Conservation (phyloP, 2,888 invertebrate genomes). For the Microdon myrmicae region DNA sequence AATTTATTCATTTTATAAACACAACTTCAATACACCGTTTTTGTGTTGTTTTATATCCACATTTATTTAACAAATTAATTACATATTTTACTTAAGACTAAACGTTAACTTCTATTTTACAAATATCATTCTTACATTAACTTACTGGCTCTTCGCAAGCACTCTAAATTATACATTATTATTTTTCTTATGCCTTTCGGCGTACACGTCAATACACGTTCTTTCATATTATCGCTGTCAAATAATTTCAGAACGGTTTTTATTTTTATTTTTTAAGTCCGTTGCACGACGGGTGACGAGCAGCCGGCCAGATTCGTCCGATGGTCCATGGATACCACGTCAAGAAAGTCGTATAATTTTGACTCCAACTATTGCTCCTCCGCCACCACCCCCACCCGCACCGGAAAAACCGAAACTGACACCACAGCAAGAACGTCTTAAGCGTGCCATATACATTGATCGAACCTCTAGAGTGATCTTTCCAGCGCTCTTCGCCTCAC, state of each 20-base stretch:
- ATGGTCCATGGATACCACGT: slow-evolving; percentile 66
- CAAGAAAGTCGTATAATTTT: slow-evolving; percentile 65
- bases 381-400: slow-evolving; percentile 63
- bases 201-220: too few species aligned
- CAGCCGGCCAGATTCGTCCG: slow-evolving; percentile 63
- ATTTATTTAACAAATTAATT: too few species aligned
- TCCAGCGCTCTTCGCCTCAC: slow-evolving; percentile 74
- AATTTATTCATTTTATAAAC: too few species aligned
- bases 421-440: slow-evolving; percentile 72
- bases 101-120: too few species aligned
- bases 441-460: slow-evolving; percentile 77
- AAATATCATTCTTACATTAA: too few species aligned
- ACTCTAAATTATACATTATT: too few species aligned
- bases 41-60: too few species aligned
- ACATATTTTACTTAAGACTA: too few species aligned
- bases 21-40: too few species aligned
- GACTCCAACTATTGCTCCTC: slow-evolving; percentile 62
- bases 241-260: neutral
- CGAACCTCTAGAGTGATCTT: slow-evolving; percentile 77
- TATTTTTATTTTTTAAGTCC: slow-evolving; percentile 18
- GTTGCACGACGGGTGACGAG: slow-evolving; percentile 58
- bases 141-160: too few species aligned
- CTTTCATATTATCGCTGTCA: too few species aligned
- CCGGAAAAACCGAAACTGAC: slow-evolving; percentile 67
- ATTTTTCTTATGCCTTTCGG: too few species aligned